A percentile compares a stretch with the other conserved stretches of the same genome.
These are phyloP conservation scores for Cyprinodon variegatus DNA, from an alignment of 2,113 vertebrate species.

Conservation along the genomic window DNA sequence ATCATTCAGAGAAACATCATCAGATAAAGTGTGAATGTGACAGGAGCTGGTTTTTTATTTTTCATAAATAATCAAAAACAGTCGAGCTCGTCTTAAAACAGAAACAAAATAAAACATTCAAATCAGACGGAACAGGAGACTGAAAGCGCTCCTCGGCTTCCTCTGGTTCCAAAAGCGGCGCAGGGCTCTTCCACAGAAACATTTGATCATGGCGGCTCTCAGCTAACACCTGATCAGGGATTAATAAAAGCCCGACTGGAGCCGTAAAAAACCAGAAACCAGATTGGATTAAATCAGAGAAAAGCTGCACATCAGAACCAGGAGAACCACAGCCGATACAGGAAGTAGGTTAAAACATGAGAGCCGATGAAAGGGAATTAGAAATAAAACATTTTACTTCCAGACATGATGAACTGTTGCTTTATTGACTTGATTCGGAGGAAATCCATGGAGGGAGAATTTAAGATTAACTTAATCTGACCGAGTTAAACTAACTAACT, in stretches of 20 bases:
- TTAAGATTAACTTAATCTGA: background rate
- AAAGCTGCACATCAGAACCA: constrained; percentile 50
- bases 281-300: constrained; percentile 27
- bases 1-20: constrained; percentile 33
- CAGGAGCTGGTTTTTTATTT: constrained; percentile 9
- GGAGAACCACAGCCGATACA: constrained; percentile 1
- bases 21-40: constrained; percentile 24
- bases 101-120: too few relatives aligned
- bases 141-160: background rate
- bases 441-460: background rate
- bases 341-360: background rate
- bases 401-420: background rate
- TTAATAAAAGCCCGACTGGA: constrained; percentile 7
- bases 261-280: constrained; percentile 15
- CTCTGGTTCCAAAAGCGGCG: background rate
- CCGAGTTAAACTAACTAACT: background rate
- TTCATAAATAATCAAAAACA: constrained; percentile 51
- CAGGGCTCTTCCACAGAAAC: background rate
- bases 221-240: background rate
- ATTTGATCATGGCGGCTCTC: background rate
- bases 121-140: background rate
- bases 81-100: constrained; percentile 15
- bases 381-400: background rate
- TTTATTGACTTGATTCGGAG: too few relatives aligned
- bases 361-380: background rate